Base-by-base conservation (phyloP, 2,797 vertebrate species). In the Muraenolepis orangiensis region DNA sequence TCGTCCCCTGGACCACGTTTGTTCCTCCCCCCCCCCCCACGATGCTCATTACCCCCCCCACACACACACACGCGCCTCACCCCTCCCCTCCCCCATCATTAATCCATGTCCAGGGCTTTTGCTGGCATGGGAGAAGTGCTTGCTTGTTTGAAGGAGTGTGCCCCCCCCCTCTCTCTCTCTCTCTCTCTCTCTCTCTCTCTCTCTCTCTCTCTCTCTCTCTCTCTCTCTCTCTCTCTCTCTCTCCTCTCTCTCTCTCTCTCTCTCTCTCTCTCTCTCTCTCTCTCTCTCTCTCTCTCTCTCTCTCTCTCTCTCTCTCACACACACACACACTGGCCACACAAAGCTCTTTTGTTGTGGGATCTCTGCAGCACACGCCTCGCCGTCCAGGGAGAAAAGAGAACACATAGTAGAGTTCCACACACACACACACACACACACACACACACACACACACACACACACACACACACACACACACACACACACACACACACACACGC, bases 251-350 rank as follows among this genome's bases (percentile, higher is more conserved):
- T 6, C 46, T 18, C 46, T 20, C n/a, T n/a, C n/a, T n/a, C n/a
- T n/a, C n/a, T n/a, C n/a, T n/a, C n/a, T n/a, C n/a, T n/a, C n/a
- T n/a, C n/a, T n/a, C n/a, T n/a, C n/a, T n/a, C 42, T 51, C 42
- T 6, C 42, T 20, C 18, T 51, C 46, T 20, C 42, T 2, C 40
- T 2, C 2, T 14, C 40, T 42, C 40, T 34, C 32, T 34, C 32
- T 34, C 32, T 34, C 32, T 34, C 32, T 34, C 32, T 14, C n/a
- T 67, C 29, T 67, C 66, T 13, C 26, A 67, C 26, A 28, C 12
- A 83, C 88, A 80, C 74, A 75, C 80, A 92, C 90, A 93, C 91
- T 89, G 40, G 85, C 66, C 79, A 81, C 91, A 91, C 90, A 93
- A 92, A 89, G 42, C 85, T 46, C 80, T 82, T 91, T 92, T 90